Percentiles rank a stretch among this genome's conserved stretches.
Conservation (phyloP, 1,140 invertebrate species). For the Antheraea mylitta region DNA sequence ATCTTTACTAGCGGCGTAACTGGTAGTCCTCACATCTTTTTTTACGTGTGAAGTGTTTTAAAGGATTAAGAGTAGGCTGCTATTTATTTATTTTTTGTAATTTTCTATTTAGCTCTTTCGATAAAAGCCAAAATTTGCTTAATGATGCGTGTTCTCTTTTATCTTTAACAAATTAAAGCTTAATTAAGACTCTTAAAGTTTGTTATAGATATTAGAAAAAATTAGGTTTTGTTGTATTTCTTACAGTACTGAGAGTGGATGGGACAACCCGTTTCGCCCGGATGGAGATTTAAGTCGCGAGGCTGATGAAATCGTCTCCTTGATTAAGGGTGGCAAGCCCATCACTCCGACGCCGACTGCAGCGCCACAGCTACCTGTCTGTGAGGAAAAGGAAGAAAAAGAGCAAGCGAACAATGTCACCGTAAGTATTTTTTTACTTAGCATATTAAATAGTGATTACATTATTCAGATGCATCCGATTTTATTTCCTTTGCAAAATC, state of each 20-base stretch:
- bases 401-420: conserved; percentile 57
- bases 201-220: not conserved
- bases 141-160: too few species aligned
- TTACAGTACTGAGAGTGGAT: conserved; percentile 95
- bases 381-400: conserved; percentile 64
- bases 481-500: too few species aligned
- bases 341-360: conserved; percentile 71
- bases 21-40: too few species aligned
- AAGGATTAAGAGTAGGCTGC: too few species aligned
- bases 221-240: not conserved
- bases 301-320: conserved; percentile 96
- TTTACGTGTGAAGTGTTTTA: too few species aligned
- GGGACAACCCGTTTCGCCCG: conserved; percentile 98
- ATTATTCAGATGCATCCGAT: too few species aligned
- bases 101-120: too few species aligned
- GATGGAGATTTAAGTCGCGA: conserved; percentile 96
- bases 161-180: too few species aligned
- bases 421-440: conserved; percentile 36
- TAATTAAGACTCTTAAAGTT: too few species aligned
- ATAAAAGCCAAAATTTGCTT: too few species aligned
- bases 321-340: conserved; percentile 88
- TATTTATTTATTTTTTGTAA: too few species aligned
- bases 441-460: not conserved
- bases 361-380: conserved; percentile 48
- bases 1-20: too few species aligned